Conservation (phyloP, 2,888 invertebrate genomes). For the Lapara coniferarum region DNA sequence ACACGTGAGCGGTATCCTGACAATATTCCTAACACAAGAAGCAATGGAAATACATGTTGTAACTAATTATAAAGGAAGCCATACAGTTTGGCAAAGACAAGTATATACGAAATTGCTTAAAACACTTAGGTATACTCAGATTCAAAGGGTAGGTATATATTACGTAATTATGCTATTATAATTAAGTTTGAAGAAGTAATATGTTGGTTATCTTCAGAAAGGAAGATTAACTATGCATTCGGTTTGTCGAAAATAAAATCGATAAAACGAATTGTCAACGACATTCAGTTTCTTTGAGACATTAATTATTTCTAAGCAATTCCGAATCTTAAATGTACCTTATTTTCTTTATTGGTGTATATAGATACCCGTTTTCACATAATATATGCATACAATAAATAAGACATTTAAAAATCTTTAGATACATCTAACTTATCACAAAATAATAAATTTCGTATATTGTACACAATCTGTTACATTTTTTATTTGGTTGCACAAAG, state of each 20-base stretch:
- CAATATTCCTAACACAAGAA: neutral
- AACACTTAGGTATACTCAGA: neutral
- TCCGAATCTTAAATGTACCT: neutral
- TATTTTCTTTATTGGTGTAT: constrained; percentile 2
- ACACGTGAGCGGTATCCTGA: neutral
- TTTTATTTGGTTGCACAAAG: constrained; percentile 15
- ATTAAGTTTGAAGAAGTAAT: neutral
- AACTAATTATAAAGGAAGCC: constrained; percentile 8
- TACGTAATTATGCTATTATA: too few species aligned
- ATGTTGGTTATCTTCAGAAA: neutral
- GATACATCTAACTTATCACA: constrained; percentile 14
- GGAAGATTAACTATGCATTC: too few species aligned
- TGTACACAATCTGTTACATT: neutral
- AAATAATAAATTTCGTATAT: constrained; percentile 2
- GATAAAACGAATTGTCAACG: neutral
- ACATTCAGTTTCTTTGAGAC: neutral
- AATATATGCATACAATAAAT: constrained; percentile 16
- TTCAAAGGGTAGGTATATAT: neutral
- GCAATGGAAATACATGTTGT: neutral
- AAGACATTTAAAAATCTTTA: neutral
- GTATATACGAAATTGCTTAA: neutral
- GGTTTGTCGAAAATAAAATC: too few species aligned
- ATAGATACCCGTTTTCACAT: constrained; percentile 22
- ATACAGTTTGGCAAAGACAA: constrained; percentile 10
- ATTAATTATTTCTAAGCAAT: constrained; percentile 14